Base-by-base conservation (phyloP, 2,113 vertebrate species). In the Nycticebus coucang region DNA sequence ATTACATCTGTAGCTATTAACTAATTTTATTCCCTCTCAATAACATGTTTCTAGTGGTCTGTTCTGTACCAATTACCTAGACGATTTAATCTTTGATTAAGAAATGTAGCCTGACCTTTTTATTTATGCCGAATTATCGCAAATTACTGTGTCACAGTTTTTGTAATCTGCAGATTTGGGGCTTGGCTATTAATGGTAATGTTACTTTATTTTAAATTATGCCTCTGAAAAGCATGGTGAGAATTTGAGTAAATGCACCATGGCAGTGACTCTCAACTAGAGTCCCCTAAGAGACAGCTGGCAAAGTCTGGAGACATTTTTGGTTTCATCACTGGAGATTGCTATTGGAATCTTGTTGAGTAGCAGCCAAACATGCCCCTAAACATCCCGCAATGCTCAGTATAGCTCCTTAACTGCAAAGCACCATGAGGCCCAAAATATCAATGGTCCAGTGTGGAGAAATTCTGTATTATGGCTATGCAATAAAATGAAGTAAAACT, bases 41-140 rank as follows among this genome's bases (percentile, higher is more conserved):
- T 94, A 84, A 93, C 84, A 85, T 96, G 28, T 66, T 94, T 81
- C 72, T 79, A 62, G 88, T 53, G 62, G n/a, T 87, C 64, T 92
- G 59, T 72, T 96, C 53, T 79, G 35, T 87, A 90, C 55, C 89
- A 96, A 80, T 81, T 93, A 82, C 81, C 88, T 74, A 97, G 86
- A 95, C 33, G 94, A 91, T 35, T 45, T 89, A 41, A 50, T 83
- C 77, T 92, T 95, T 94, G 84, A 94, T 88, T 87, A 94, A 94
- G 82, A 95, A 89, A 92, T 75, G 22, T 13, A 87, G 45, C 68
- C 72, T 85, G 90, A 89, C 57, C 71, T 85, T 97, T 92, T 95
- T 83, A 81, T 72, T 88, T 90, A 93, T 82, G 86, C 9, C 87
- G 19, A 92, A 87, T 66, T 82, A 91, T 35, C 83, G 35, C 91